These are phyloP conservation scores for Pelodiscus sinensis DNA, from an alignment of 2,113 vertebrate genomes.

Conservation along the genomic window DNA sequence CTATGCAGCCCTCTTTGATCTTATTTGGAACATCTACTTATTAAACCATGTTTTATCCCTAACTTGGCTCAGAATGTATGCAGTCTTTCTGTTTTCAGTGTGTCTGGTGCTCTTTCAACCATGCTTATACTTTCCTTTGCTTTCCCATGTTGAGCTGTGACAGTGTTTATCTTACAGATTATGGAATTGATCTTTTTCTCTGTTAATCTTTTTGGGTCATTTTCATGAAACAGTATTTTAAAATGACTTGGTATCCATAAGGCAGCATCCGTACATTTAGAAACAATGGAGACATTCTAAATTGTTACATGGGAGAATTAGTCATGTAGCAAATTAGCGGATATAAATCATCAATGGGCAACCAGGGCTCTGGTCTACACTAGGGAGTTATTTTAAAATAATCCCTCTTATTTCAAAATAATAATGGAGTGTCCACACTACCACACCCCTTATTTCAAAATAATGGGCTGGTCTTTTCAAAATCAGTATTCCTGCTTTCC, in stretches of 20 bases:
- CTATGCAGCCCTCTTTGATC: not conserved
- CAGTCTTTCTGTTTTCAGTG: not conserved
- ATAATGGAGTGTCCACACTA: too few relatives aligned
- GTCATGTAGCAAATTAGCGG: not conserved
- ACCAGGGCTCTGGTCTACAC: too few relatives aligned
- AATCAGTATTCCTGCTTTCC: too few relatives aligned
- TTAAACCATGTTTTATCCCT: not conserved
- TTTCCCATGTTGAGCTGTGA: slow-evolving; percentile 20
- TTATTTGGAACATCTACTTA: not conserved
- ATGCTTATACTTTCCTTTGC: not conserved
- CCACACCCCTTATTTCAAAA: too few relatives aligned
- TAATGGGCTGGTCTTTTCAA: too few relatives aligned
- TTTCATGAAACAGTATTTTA: not conserved
- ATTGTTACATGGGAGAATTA: not conserved
- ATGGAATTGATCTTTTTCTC: not conserved
- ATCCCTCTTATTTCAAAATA: too few relatives aligned
- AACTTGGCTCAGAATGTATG: not conserved
- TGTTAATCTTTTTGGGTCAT: not conserved
- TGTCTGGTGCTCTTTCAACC: not conserved
- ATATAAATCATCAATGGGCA: not conserved
- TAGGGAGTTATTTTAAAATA: too few relatives aligned
- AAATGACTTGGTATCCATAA: not conserved
- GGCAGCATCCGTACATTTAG: not conserved
- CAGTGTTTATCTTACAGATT: not conserved
- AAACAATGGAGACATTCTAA: not conserved